These are phyloP conservation scores for Zosterops japonicus DNA, from an alignment of 2,113 vertebrate genomes.

Conservation along the genomic window DNA sequence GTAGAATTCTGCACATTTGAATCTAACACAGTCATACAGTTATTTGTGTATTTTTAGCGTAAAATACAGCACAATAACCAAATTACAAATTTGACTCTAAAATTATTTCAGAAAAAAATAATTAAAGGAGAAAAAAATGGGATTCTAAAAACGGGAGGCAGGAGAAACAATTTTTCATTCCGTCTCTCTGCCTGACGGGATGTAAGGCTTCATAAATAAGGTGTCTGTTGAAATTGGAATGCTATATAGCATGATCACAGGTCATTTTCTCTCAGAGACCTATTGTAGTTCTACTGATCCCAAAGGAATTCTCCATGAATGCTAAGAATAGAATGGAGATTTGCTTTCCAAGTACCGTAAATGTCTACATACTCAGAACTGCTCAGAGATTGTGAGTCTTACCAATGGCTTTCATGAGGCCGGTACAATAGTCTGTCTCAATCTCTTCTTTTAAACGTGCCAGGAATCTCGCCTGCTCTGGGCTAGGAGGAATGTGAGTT, in stretches of 20 bases:
- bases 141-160: background rate
- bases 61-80: background rate
- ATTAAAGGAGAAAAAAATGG: background rate
- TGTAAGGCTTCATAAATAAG: background rate
- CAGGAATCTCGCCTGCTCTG: slow-evolving; percentile 54
- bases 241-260: background rate
- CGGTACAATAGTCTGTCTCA: slow-evolving; percentile 72
- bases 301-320: background rate
- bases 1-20: background rate
- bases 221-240: background rate
- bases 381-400: slow-evolving; percentile 16
- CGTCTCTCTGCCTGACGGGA: background rate
- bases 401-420: slow-evolving; percentile 86
- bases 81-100: background rate
- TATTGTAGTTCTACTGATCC: background rate
- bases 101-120: background rate
- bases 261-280: background rate
- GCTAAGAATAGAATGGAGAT: background rate
- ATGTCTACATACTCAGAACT: background rate
- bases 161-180: background rate
- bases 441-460: slow-evolving; percentile 76
- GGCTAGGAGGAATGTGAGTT: slow-evolving; percentile 33
- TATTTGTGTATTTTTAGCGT: background rate
- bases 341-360: background rate
- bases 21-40: background rate